Evolutionary conservation across 2,888 invertebrate genomes (phyloP).

Genomic region (Cosmia pyralina): DNA sequence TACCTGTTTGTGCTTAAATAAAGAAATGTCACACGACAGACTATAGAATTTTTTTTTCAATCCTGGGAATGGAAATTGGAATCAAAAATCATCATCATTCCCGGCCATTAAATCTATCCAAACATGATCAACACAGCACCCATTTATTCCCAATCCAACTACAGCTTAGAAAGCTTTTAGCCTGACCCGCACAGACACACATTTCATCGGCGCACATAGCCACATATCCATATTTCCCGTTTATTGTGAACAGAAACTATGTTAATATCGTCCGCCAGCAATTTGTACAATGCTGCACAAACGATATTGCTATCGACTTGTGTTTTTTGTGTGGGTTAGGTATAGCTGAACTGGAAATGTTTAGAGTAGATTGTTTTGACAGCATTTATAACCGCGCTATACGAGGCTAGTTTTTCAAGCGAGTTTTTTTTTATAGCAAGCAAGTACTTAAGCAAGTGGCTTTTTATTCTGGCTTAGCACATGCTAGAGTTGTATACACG

Average conservation of each 20-base stretch:
- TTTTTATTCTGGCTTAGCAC: background rate
- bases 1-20: too few relatives aligned
- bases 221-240: slow-evolving; percentile 47
- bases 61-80: background rate
- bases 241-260: slow-evolving; percentile 45
- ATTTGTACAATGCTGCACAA: slow-evolving; percentile 57
- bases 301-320: slow-evolving; percentile 54
- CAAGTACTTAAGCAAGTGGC: too few relatives aligned
- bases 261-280: slow-evolving; percentile 59
- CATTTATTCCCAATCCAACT: background rate
- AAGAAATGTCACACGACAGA: background rate
- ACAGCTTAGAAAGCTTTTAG: slow-evolving; percentile 49
- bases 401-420: background rate
- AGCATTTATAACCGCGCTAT: background rate
- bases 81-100: background rate
- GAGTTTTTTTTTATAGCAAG: too few relatives aligned
- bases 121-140: slow-evolving; percentile 10
- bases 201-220: slow-evolving; percentile 35
- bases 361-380: slow-evolving; percentile 15
- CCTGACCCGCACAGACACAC: slow-evolving; percentile 29
- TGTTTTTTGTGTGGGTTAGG: slow-evolving; percentile 46
- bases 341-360: slow-evolving; percentile 28
- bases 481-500: background rate
- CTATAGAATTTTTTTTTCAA: background rate
- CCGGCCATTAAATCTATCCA: background rate